A percentile compares a stretch with the other conserved stretches of the same genome.
Evolutionary conservation across 2,113 vertebrate species (phyloP).

Genomic region (Pogonocichla stellata): DNA sequence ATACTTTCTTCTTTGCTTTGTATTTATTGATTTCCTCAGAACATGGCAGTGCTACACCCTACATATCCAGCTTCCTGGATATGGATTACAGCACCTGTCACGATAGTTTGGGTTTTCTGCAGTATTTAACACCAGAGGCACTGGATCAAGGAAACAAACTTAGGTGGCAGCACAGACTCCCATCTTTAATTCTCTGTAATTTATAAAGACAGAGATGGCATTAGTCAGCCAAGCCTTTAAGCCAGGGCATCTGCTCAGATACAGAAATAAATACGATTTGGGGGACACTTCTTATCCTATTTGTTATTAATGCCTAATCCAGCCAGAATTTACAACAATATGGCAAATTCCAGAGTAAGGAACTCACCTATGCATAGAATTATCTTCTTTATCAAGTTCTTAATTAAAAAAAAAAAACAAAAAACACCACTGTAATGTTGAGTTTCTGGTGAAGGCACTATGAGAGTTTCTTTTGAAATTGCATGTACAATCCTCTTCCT

Average conservation of each 20-base stretch:
- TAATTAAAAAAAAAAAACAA: background rate
- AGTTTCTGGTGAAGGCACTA: background rate
- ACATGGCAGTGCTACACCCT: background rate
- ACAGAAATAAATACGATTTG: slow-evolving; percentile 66
- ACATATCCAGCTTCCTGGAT: background rate
- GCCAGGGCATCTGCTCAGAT: slow-evolving; percentile 49
- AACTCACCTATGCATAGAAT: background rate
- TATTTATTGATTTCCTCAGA: background rate
- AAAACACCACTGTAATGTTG: background rate
- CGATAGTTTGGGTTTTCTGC: background rate
- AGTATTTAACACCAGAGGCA: background rate
- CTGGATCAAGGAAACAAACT: background rate
- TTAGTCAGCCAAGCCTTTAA: slow-evolving; percentile 65
- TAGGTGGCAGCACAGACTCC: background rate
- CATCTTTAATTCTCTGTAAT: slow-evolving; percentile 15
- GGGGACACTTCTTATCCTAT: slow-evolving; percentile 27
- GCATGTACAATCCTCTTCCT: background rate
- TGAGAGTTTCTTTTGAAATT: background rate
- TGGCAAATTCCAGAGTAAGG: background rate
- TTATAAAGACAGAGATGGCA: slow-evolving; percentile 17
- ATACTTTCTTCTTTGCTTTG: background rate
- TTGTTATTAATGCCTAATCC: slow-evolving; percentile 47
- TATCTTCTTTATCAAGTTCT: background rate
- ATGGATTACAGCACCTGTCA: background rate
- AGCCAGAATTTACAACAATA: slow-evolving; percentile 34